These are phyloP conservation scores for Corythucha ciliata DNA, from an alignment of 2,888 invertebrate genomes.

Conservation along the genomic window DNA sequence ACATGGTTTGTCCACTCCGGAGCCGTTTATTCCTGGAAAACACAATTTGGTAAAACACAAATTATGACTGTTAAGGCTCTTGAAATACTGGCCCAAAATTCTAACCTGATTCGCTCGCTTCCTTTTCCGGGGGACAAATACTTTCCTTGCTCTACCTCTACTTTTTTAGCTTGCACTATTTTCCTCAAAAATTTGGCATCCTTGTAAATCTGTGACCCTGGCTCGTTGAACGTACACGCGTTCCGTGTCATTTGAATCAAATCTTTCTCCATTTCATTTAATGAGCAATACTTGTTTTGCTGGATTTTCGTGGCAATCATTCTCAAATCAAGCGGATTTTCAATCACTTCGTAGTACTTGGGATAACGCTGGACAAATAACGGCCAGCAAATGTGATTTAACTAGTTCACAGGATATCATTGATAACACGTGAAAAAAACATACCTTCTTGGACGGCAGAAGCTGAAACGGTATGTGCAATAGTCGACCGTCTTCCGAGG, in stretches of 20 bases:
- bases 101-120: conserved; percentile 57
- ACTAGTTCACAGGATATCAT: background rate
- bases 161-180: conserved; percentile 56
- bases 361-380: conserved; percentile 64
- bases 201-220: conserved; percentile 91
- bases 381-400: no score
- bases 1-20: conserved; percentile 47
- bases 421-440: background rate
- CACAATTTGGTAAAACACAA: conserved; percentile 1
- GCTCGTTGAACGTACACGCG: conserved; percentile 92
- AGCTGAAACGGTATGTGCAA: conserved; percentile 82
- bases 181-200: conserved; percentile 84
- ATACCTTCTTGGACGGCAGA: conserved; percentile 74
- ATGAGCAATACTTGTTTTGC: conserved; percentile 63
- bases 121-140: conserved; percentile 49
- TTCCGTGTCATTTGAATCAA: conserved; percentile 83
- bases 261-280: conserved; percentile 86
- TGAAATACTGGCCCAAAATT: background rate
- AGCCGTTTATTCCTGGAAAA: conserved; percentile 40
- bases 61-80: no score
- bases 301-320: conserved; percentile 86
- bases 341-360: conserved; percentile 89
- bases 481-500: conserved; percentile 64
- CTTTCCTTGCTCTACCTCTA: conserved; percentile 64
- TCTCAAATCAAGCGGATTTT: conserved; percentile 88